Percentiles rank a stretch among this genome's conserved stretches.
Conservation (phyloP, 2,888 invertebrate genomes). For the Heliconius cydno region DNA sequence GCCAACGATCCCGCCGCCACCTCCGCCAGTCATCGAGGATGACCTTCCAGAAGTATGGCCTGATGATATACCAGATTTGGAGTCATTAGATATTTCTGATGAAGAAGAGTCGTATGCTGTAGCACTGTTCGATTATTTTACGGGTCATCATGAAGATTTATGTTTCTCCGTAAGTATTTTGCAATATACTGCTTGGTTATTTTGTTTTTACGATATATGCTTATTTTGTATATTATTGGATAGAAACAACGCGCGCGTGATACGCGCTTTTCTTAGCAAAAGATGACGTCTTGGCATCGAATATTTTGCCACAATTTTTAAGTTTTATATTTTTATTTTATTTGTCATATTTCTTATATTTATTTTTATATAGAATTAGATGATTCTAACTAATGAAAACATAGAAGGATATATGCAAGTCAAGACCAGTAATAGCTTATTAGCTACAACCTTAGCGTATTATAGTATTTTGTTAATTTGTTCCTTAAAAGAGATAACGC, state of each 20-base stretch:
- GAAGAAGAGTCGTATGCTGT: slow-evolving; percentile 87
- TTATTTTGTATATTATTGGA: neutral
- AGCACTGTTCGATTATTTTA: slow-evolving; percentile 90
- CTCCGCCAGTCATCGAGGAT: slow-evolving; percentile 84
- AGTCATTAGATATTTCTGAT: slow-evolving; percentile 44
- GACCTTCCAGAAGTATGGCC: slow-evolving; percentile 64
- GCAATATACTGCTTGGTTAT: neutral
- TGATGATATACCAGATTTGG: slow-evolving; percentile 50
- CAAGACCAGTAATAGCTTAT: neutral
- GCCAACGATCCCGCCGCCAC: slow-evolving; percentile 91
- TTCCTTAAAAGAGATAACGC: neutral
- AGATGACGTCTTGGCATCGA: too few relatives aligned
- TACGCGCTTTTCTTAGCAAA: too few relatives aligned
- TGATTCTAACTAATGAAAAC: neutral
- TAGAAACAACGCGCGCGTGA: too few relatives aligned
- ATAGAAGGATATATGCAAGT: neutral
- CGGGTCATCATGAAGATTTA: slow-evolving; percentile 90
- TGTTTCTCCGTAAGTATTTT: slow-evolving; percentile 87
- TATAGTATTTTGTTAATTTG: neutral
- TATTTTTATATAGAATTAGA: neutral
- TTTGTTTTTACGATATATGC: neutral
- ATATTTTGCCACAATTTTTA: neutral
- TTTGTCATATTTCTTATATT: neutral
- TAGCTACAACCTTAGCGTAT: neutral
- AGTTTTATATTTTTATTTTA: neutral